Percentiles rank a stretch among this genome's conserved stretches.
Conservation (phyloP, 1,140 invertebrate genomes). For the Aleiodes sp. region DNA sequence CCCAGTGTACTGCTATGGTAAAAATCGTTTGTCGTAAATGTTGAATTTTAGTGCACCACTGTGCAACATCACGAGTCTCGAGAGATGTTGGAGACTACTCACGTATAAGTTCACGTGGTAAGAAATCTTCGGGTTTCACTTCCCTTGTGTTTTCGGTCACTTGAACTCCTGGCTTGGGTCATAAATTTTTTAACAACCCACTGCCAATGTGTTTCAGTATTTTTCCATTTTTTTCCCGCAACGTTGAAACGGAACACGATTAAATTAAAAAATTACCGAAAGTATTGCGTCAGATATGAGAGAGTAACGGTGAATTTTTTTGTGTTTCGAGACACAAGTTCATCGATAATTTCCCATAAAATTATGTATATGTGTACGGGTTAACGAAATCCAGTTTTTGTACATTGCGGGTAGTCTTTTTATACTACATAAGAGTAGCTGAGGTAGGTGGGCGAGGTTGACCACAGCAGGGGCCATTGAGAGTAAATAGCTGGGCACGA, state of each 20-base stretch:
- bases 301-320: neutral
- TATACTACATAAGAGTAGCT: neutral
- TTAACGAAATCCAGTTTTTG: conserved; percentile 11
- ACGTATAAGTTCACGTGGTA: neutral
- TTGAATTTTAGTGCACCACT: neutral
- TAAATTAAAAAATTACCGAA: neutral
- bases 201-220: neutral
- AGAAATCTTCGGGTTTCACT: neutral
- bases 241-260: too few species aligned
- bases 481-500: conserved; percentile 32
- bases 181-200: conserved; percentile 10
- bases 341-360: neutral
- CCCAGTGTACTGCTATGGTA: neutral
- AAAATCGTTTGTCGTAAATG: neutral
- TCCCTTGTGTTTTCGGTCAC: neutral
- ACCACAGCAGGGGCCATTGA: conserved; percentile 24
- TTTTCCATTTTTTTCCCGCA: too few species aligned
- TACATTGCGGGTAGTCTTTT: neutral
- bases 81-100: too few species aligned
- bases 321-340: neutral
- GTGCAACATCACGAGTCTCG: neutral
- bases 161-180: neutral
- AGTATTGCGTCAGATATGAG: neutral
- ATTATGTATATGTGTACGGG: neutral
- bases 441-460: conserved; percentile 34